These are phyloP conservation scores for Montipora cactus DNA, from an alignment of 64 coral and sea anemone species.

Conservation along the genomic window DNA sequence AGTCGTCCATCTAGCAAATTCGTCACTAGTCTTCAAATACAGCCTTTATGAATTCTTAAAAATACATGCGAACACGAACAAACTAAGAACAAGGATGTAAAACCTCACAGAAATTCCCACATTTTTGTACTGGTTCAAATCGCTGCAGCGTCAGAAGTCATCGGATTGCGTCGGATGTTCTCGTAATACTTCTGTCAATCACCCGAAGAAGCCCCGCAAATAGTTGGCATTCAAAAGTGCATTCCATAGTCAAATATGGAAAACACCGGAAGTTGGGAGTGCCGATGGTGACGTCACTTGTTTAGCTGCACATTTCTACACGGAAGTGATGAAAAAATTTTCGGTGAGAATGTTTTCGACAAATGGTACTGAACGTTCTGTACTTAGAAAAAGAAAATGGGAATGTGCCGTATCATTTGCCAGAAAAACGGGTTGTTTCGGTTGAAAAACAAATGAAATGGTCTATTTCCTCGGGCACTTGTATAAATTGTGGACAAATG, in stretches of 20 bases:
- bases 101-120: neutral
- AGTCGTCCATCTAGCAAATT: slow-evolving; percentile 37
- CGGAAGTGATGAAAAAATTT: too few relatives aligned
- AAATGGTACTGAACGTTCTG: too few relatives aligned
- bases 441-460: too few relatives aligned
- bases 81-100: neutral
- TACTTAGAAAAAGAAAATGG: too few relatives aligned
- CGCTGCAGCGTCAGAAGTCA: neutral
- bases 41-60: neutral
- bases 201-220: neutral
- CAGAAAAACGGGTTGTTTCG: too few relatives aligned
- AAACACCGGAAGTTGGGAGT: slow-evolving; percentile 36
- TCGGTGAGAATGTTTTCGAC: too few relatives aligned
- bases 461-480: too few relatives aligned
- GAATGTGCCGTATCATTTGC: too few relatives aligned
- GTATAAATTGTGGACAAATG: too few relatives aligned
- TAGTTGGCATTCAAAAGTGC: neutral
- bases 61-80: neutral
- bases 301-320: too few relatives aligned
- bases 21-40: neutral
- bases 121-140: neutral
- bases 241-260: slow-evolving; percentile 35
- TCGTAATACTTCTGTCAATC: slow-evolving; percentile 40
- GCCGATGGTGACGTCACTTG: neutral
- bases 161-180: slow-evolving; percentile 16